Conservation (phyloP, 2,113 vertebrate genomes). For the Triplophysa tibetana region DNA sequence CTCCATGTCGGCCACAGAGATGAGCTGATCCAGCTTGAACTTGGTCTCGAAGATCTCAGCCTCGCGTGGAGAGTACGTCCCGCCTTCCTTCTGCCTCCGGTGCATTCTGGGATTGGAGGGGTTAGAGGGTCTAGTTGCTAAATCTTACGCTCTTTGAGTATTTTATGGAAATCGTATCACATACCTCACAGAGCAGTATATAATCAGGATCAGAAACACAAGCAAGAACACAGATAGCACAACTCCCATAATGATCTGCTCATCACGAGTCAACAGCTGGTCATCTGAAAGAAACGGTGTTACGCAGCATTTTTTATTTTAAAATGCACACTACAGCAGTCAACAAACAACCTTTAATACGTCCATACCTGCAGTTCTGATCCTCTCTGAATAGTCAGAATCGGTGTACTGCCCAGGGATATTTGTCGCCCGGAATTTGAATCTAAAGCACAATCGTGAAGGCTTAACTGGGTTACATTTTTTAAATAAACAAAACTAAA, state of each 20-base stretch:
- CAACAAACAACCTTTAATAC: no score
- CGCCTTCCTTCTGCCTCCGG: constrained; percentile 94
- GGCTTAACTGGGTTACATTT: background rate
- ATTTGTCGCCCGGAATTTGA: constrained; percentile 96
- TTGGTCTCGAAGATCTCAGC: constrained; percentile 97
- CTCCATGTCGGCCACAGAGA: constrained; percentile 94
- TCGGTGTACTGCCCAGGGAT: constrained; percentile 88
- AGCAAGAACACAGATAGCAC: constrained; percentile 88
- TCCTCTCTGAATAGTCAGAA: constrained; percentile 88
- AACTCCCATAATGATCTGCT: constrained; percentile 92
- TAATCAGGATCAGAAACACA: constrained; percentile 84
- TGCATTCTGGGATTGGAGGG: constrained; percentile 79
- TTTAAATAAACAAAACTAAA: background rate
- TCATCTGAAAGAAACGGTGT: constrained; percentile 70
- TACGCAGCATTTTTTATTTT: no score
- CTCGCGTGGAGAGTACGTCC: constrained; percentile 92
- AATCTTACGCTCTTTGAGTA: background rate
- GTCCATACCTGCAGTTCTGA: constrained; percentile 88
- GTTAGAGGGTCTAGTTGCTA: background rate
- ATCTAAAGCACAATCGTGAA: constrained; percentile 75
- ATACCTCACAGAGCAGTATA: constrained; percentile 91
- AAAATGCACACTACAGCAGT: no score
- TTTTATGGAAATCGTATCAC: constrained; percentile 30
- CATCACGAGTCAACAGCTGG: constrained; percentile 80
- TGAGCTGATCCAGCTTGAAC: constrained; percentile 95